Conservation (phyloP, 2,888 invertebrate species). For the Thecocarcelia acutangulata region DNA sequence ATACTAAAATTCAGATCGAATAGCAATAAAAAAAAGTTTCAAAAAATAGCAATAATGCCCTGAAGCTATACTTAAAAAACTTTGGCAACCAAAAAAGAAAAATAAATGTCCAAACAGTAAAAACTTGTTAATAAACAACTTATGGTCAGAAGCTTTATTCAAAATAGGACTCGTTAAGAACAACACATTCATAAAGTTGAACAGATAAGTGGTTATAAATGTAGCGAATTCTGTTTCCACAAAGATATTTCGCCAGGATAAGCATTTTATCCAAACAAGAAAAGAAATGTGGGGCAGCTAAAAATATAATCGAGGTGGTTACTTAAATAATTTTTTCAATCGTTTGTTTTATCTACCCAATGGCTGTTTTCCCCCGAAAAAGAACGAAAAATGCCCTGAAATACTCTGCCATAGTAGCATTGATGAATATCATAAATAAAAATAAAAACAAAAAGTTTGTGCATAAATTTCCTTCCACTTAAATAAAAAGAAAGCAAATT, state of each 20-base stretch:
- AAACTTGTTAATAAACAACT: not conserved
- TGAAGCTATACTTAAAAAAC: not conserved
- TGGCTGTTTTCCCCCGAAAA: too few species aligned
- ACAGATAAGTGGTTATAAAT: too few species aligned
- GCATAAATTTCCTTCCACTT: slow-evolving; percentile 1
- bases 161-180: too few species aligned
- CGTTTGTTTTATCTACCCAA: too few species aligned
- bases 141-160: too few species aligned
- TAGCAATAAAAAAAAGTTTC: slow-evolving; percentile 28
- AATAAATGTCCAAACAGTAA: not conserved
- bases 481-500: not conserved
- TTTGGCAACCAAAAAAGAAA: not conserved
- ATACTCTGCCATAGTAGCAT: too few species aligned
- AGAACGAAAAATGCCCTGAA: too few species aligned
- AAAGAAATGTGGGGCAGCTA: too few species aligned
- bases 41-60: not conserved
- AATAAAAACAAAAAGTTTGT: slow-evolving; percentile 16
- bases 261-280: too few species aligned
- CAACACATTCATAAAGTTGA: too few species aligned
- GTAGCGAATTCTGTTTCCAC: too few species aligned
- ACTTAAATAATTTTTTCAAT: not conserved
- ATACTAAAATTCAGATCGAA: slow-evolving; percentile 36
- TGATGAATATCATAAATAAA: not conserved
- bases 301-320: not conserved
- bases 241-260: too few species aligned